Evolutionary conservation across 2,113 vertebrate species (phyloP), one percentile per base, ranked within the genome.

Genomic region (Pteropus alecto): DNA sequence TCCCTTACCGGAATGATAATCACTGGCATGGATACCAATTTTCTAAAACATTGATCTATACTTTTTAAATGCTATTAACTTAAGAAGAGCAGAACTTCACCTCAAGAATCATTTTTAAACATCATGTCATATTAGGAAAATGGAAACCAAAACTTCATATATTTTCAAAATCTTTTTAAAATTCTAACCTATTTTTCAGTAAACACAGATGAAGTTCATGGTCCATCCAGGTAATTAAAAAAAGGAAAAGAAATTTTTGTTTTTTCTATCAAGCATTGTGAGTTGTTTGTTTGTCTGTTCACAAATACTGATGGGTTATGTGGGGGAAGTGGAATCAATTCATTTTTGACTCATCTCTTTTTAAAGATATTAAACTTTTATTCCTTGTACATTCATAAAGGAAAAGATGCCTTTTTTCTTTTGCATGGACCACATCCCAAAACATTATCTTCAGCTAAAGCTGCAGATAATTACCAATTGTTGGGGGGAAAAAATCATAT

Each of bases 111-210:
- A 83, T 33, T 93, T 86, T 87, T 48, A 90, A 90, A 87, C 56
- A 15, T 16, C 60, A 76, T 19, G 15, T 7, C 35, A 70, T 21
- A 68, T 78, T 76, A 68, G 65, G 35, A 74, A 70, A 96, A 86
- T 8, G 7, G n/a, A 68, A 85, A 67, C 6, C 30, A 93, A 74
- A 92, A 38, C 14, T n/a, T 86, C 48, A 24, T 3, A 18, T 70
- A 46, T 92, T 89, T 92, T 90, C 89, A 85, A n/a, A 56, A 71
- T 2, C 38, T 46, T 74, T 84, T 74, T 38, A 51, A 94, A 97
- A 95, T 67, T 43, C 56, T 35, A 91, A 73, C 4, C 33, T 92
- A 8, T 82, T 83, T 86, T 87, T 70, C 61, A 77, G 73, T 63
- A 63, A 81, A n/a, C 2, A 63, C 56, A 48, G 4, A 65, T 38